Base-by-base conservation (phyloP, 2,888 invertebrate genomes). In the Erebia epiphron region DNA sequence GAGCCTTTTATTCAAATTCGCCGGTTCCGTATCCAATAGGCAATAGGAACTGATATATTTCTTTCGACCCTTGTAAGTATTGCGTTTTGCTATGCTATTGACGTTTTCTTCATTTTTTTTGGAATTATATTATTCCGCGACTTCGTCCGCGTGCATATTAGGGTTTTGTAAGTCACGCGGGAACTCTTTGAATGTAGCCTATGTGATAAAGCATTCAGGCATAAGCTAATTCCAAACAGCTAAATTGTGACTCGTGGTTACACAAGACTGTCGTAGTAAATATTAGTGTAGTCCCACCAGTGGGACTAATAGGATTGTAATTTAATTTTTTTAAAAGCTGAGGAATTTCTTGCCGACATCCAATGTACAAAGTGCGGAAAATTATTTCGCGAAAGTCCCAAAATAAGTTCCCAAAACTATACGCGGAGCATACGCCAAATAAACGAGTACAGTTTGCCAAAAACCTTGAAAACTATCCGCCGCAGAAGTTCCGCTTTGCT, bases 1-100 rank as follows among this genome's bases (percentile, higher is more conserved):
- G 80, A 75, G 80, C 87, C 90, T 89, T 92, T 92, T 92, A 92
- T 93, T 92, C 90, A 93, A 93, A 92, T 92, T 87, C 85, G 77
- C 83, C 79, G 82, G 88, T 87, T 86, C 87, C 86, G 83, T 79
- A 80, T 83, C 88, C 90, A 88, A 89, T 90, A 90, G 86, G 88
- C 87, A 86, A 86, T 89, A 80, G 79, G 76, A 80, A 72, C 78
- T 76, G 76, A 81, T 82, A 86, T 87, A 87, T 86, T 83, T 86
- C 80, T 81, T 46, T 75, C 77, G 78, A 81, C 83, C 85, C 80
- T 83, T 76, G 80, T 79, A 81, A 82, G 80, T 80, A 83, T 83
- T 79, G 79, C 70, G 73, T 76, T 75, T 73, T 54, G 69, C 60
- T 66, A 66, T 67, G 57, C 67, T 46, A 26, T 67, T 41, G 58